Evolutionary conservation across 1,140 invertebrate genomes (phyloP).

Genomic region (Drosophila sp.): DNA sequence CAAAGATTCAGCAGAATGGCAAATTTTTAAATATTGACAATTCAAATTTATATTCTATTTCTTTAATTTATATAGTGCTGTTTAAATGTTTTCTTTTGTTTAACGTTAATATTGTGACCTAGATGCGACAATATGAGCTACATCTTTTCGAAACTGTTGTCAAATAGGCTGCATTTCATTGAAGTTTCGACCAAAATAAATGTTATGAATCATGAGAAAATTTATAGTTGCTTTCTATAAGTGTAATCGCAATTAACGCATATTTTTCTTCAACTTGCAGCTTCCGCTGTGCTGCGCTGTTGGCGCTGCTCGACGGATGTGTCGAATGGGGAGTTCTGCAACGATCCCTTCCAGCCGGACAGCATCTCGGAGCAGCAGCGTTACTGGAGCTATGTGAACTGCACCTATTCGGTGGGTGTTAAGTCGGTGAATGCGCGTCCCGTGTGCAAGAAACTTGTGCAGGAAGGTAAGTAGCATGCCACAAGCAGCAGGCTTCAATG

Average conservation of each 20-base stretch:
- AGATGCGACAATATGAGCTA: background rate
- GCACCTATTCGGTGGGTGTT: constrained; percentile 74
- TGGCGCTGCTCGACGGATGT: constrained; percentile 84
- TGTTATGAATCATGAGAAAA: too few relatives aligned
- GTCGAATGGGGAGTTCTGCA: constrained; percentile 83
- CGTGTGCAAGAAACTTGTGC: constrained; percentile 84
- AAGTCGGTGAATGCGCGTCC: constrained; percentile 81
- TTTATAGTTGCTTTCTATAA: too few relatives aligned
- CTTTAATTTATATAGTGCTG: too few relatives aligned
- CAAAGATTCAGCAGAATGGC: too few relatives aligned
- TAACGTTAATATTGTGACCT: too few relatives aligned
- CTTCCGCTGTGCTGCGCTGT: constrained; percentile 72
- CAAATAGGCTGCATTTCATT: too few relatives aligned
- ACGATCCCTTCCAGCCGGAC: constrained; percentile 82
- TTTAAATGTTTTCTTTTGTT: too few relatives aligned
- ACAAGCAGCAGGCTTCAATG: background rate
- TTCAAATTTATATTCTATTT: too few relatives aligned
- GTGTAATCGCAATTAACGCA: background rate
- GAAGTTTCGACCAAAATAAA: too few relatives aligned
- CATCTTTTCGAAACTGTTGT: background rate
- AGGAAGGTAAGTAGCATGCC: constrained; percentile 74
- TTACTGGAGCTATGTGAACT: constrained; percentile 84
- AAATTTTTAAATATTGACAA: too few relatives aligned
- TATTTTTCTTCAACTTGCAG: constrained; percentile 42
- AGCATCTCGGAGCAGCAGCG: constrained; percentile 83